These are phyloP conservation scores for Portevinia maculata DNA, from an alignment of 2,888 invertebrate genomes.

Conservation along the genomic window DNA sequence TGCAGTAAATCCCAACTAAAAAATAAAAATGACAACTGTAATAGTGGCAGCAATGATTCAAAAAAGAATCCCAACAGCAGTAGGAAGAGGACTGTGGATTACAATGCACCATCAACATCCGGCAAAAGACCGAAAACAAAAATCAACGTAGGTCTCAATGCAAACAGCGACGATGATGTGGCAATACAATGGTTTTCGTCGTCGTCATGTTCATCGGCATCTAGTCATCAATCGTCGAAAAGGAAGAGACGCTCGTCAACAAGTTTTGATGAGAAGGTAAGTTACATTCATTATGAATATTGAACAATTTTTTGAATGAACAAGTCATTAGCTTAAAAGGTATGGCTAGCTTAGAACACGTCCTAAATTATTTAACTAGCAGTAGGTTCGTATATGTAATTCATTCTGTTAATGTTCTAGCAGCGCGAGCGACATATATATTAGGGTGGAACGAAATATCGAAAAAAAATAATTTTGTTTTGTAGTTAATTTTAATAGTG, in stretches of 20 bases:
- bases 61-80: constrained; percentile 60
- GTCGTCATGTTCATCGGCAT: constrained; percentile 45
- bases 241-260: constrained; percentile 35
- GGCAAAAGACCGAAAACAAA: constrained; percentile 32
- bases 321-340: too few relatives aligned
- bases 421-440: too few relatives aligned
- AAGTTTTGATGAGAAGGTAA: constrained; percentile 56
- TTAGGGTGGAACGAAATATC: too few relatives aligned
- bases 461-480: too few relatives aligned
- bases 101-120: constrained; percentile 48
- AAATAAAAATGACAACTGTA: constrained; percentile 66
- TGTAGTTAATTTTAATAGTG: too few relatives aligned
- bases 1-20: constrained; percentile 60
- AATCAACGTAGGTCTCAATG: constrained; percentile 26
- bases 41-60: constrained; percentile 59
- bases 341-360: too few relatives aligned
- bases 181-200: constrained; percentile 49
- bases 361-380: too few relatives aligned
- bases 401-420: too few relatives aligned
- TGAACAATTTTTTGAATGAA: background rate
- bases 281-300: background rate
- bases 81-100: constrained; percentile 28
- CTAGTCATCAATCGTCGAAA: constrained; percentile 50
- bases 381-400: too few relatives aligned
- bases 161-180: constrained; percentile 46